Evolutionary conservation across 1,140 invertebrate genomes (phyloP), one percentile per base, ranked within the genome.

Genomic region (Bombus confusus): DNA sequence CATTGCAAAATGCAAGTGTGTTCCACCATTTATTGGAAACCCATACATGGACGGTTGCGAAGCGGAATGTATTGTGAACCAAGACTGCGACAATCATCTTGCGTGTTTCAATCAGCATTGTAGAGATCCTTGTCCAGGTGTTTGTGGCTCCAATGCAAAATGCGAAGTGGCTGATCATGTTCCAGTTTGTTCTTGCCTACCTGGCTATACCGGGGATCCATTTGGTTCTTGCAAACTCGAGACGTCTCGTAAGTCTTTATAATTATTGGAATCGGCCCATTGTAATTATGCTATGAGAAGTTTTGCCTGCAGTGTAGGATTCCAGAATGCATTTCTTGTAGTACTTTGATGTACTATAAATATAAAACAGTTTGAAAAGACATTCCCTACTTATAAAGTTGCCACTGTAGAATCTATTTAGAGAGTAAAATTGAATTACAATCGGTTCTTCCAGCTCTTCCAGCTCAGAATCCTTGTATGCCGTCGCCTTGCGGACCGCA

Each of bases 61-160:
- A 86, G 97, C 98, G 1, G 98, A 98, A 94, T 98, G 98, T 94
- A 96, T 97, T 3, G 96, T 97, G 71, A 97, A 97, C 92, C 96
- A 97, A 5, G 98, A 98, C 88, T 99, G 98, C 93, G 96, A 97
- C 3, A 97, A 96, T 87, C 96, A 97, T 85, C 95, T 97, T 83
- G 97, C 98, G 52, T 99, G 98, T 94, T 96, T 98, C n/a, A 97
- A 97, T 90, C 97, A 97, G 92, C 97, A 98, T 91, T 98, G 98
- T 92, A 95, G 97, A 89, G 97, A 98, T 95, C 98, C 98, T 37
- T 98, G 98, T 92, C 96, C 96, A n/a, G 97, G 98, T 28, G 96
- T 98, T 28, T 98, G 98, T 93, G 98, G 98, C 41, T 90, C 96
- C 0, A 97, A 97, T 92, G 97, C 98, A 2, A 95, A 97, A 87